Evolutionary conservation across 2,797 vertebrate genomes (phyloP), one percentile per base, ranked within the genome.

Genomic region (Sebastes oblongus): DNA sequence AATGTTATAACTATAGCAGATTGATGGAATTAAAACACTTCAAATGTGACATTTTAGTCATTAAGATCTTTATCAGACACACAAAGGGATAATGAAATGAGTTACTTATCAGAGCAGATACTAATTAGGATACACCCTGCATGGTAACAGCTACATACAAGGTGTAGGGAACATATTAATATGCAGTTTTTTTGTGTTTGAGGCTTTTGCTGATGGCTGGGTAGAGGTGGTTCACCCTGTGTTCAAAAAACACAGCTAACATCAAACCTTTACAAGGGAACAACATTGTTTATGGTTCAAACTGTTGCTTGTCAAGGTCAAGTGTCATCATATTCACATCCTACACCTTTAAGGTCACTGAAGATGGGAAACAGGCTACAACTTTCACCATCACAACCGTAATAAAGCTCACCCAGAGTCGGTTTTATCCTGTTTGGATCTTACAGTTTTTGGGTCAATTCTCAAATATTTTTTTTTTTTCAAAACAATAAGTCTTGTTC

Each of bases 41-140:
- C 46, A 65, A 76, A 68, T 65, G 25, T 71, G 66, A 68, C 8
- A 1, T 72, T 74, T 83, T 25, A 64, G 34, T 69, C 66, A 77
- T 85, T 83, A 75, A 67, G 62, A 70, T 79, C 24, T 30, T 79
- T 65, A 82, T 84, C 74, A 29, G 32, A 61, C 52, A 24, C 67
- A 82, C 18, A 74, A 72, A 72, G 65, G 60, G 22, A 46, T 60
- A 62, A 75, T 73, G 16, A 55, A 81, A 69, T 70, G 22, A 81
- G 59, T 73, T 61, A 65, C 11, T 71, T 67, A 84, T 86, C 70
- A 69, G 42, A 68, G 36, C 36, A 16, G 42, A 56, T 62, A 22
- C 55, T 82, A 77, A 88, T 83, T 78, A 62, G 29, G 30, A 14
- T 18, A 29, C 46, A 29, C 5, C 18, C 61, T 73, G 30, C 36